Base-by-base conservation (phyloP, 2,113 vertebrate genomes). In the Brachyhypopomus gauderio region DNA sequence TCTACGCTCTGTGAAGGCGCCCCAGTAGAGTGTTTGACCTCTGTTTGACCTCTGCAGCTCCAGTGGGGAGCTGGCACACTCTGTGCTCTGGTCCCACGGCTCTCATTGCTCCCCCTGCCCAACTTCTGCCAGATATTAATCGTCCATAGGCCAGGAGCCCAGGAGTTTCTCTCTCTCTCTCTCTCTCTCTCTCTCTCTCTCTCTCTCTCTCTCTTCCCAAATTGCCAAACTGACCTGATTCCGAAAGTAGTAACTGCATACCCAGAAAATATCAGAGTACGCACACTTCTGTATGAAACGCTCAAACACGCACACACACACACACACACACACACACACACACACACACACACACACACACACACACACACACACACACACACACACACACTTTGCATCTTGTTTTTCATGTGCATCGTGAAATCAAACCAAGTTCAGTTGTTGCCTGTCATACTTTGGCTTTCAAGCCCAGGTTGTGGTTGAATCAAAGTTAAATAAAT, bases 11-110 rank as follows among this genome's bases (percentile, higher is more conserved):
- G 71, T 85, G 63, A 67, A 85, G 73, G 56, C 75, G 73, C 60
- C 80, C 71, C 84, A 78, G 78, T 72, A 78, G 83, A 64, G 58
- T 16, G 22, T 55, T 83, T 85, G 84, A 88, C 82, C 80, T 78
- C 62, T 16, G 22, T 55, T 83, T 85, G 84, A 88, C 82, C 80
- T 78, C 62, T 30, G 19, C 67, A 30, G 63, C 20, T 48, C 36
- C 56, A 80, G 36, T 77, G 45, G 84, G 77, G 77, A 84, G 78
- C 72, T 64, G 74, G 83, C 77, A 52, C 38, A 84, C 82, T 74
- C 83, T 66, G 58, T 36, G 74, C 41, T 30, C 75, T 55, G 71
- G 62, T 84, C 77, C 77, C 77, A 77, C 16, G 48, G 23, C 25
- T 34, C 55, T 56, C 45, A 78, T 72, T 45, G 22, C 22, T 75